A percentile compares a stretch with the other conserved stretches of the same genome.
These are phyloP conservation scores for Phoenicopterus ruber DNA, from an alignment of 2,113 vertebrate genomes.

Conservation along the genomic window DNA sequence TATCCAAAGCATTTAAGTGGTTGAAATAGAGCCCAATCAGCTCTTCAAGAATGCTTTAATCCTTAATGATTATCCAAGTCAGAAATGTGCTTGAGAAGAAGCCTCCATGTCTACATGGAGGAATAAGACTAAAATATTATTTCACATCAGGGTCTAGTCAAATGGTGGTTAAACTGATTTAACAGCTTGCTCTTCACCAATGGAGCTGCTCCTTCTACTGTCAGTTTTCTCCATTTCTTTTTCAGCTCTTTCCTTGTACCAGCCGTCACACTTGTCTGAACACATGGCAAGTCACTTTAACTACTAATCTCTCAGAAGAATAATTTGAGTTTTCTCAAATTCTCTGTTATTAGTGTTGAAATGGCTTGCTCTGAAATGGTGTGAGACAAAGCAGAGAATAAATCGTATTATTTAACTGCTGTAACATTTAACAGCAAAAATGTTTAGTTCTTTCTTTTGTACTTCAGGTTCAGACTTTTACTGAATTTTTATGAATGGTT, in stretches of 20 bases:
- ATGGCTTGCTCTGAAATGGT: not conserved
- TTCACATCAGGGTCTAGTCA: not conserved
- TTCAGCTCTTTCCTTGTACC: not conserved
- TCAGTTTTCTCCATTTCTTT: not conserved
- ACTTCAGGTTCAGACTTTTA: not conserved
- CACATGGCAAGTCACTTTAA: not conserved
- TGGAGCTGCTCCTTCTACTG: not conserved
- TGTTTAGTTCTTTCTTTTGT: not conserved
- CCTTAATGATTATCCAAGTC: not conserved
- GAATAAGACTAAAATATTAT: not conserved
- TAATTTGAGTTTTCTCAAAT: not conserved
- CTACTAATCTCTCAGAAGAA: not conserved
- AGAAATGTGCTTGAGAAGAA: not conserved
- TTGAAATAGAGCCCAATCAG: not conserved
- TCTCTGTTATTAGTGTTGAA: not conserved
- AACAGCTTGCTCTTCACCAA: not conserved
- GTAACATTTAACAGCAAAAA: not conserved
- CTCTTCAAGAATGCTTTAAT: not conserved
- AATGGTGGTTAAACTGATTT: not conserved
- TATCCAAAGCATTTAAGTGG: not conserved
- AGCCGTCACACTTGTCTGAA: not conserved
- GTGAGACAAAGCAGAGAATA: not conserved
- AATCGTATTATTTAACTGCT: not conserved
- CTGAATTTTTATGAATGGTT: not conserved
- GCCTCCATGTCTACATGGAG: too few species aligned